Evolutionary conservation across 2,797 vertebrate genomes (phyloP).

Genomic region (Sebastes oblongus): DNA sequence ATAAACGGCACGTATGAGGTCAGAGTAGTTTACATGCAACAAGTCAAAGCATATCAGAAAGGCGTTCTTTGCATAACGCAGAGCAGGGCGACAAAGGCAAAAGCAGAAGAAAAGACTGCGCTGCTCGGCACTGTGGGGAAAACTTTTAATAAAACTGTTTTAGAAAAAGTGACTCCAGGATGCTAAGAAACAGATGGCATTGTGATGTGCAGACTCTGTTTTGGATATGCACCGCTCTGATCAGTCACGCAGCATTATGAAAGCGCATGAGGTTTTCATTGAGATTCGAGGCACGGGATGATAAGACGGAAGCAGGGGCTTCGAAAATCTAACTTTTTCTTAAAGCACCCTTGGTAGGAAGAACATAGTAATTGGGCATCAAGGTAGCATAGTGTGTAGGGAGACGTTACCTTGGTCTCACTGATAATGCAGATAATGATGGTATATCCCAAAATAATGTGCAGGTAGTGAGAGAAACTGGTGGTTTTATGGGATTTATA

Average conservation of each 20-base stretch:
- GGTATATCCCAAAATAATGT: background rate
- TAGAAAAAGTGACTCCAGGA: background rate
- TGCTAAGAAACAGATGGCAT: slow-evolving; percentile 58
- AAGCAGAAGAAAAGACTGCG: background rate
- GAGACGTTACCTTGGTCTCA: background rate
- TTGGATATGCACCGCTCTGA: slow-evolving; percentile 38
- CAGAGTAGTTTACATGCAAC: slow-evolving; percentile 23
- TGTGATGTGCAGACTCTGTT: slow-evolving; percentile 52
- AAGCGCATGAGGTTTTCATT: slow-evolving; percentile 46
- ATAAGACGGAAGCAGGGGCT: background rate
- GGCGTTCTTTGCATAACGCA: background rate
- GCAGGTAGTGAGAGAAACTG: background rate
- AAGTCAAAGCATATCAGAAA: slow-evolving; percentile 37
- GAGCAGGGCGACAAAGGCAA: slow-evolving; percentile 1
- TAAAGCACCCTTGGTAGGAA: background rate
- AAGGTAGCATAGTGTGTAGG: background rate
- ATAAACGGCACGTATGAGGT: slow-evolving; percentile 4
- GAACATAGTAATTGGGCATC: background rate
- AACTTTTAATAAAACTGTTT: slow-evolving; percentile 8
- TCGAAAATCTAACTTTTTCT: background rate
- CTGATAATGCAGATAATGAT: background rate
- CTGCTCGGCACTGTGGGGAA: background rate
- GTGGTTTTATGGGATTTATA: background rate
- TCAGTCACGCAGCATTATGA: slow-evolving; percentile 36
- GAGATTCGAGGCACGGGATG: slow-evolving; percentile 14